A percentile compares a stretch with the other conserved stretches of the same genome.
phyloP scores from a whole-genome alignment of 2,888 invertebrate genomes.

The Torymus tubicola region DNA sequence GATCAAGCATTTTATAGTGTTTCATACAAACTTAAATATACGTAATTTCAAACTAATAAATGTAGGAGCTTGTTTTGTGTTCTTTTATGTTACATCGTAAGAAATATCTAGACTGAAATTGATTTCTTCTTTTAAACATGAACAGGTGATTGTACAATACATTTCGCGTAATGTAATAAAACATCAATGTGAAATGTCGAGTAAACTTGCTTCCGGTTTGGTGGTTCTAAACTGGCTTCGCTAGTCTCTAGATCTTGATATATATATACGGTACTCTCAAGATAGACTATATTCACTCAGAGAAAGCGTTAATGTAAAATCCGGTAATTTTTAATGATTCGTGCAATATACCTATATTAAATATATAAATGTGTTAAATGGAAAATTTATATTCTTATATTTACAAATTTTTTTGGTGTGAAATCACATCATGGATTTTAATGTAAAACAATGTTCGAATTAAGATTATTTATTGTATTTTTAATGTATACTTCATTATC shows the following conservation, averaged over 20 bases:
- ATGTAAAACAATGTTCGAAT: too few relatives aligned
- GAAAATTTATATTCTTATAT: too few relatives aligned
- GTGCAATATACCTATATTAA: too few relatives aligned
- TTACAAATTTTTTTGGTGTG: too few relatives aligned
- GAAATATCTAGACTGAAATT: not conserved
- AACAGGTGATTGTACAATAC: not conserved
- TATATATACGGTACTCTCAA: slow-evolving; percentile 11
- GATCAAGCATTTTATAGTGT: too few relatives aligned
- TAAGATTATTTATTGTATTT: too few relatives aligned
- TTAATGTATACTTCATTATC: too few relatives aligned
- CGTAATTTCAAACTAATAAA: too few relatives aligned
- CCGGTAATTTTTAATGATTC: not conserved
- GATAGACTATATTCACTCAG: slow-evolving; percentile 1
- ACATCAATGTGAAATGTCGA: not conserved
- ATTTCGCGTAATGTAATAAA: not conserved
- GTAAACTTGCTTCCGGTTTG: slow-evolving; percentile 22
- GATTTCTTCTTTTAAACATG: not conserved
- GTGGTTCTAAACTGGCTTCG: not conserved
- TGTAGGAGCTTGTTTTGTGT: not conserved
- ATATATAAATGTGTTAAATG: too few relatives aligned
- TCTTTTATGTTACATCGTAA: not conserved
- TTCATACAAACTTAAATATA: too few relatives aligned
- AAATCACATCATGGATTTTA: too few relatives aligned
- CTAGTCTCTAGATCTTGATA: slow-evolving; percentile 9
- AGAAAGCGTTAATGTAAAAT: slow-evolving; percentile 11